These are phyloP conservation scores for Chaetodon trifascialis DNA, from an alignment of 2,113 vertebrate genomes.

Conservation along the genomic window DNA sequence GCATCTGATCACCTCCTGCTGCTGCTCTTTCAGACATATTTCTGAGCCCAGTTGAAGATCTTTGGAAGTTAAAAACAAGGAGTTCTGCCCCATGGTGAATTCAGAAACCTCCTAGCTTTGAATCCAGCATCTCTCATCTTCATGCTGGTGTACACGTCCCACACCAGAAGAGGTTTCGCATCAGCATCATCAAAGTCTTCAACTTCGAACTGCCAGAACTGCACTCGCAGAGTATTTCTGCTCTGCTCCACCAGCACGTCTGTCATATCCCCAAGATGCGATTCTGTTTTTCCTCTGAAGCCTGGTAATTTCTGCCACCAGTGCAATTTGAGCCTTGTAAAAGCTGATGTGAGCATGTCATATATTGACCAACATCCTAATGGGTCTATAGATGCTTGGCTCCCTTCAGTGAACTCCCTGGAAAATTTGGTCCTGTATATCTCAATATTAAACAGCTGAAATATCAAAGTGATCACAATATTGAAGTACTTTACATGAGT, in stretches of 20 bases:
- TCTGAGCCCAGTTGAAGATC: slow-evolving; percentile 2
- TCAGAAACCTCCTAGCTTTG: background rate
- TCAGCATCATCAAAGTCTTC: slow-evolving; percentile 22
- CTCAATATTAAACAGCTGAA: background rate
- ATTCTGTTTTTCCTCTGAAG: slow-evolving; percentile 33
- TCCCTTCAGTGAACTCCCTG: slow-evolving; percentile 3
- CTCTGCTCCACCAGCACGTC: slow-evolving; percentile 33
- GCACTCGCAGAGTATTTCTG: background rate
- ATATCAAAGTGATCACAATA: background rate
- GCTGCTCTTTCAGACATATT: slow-evolving; percentile 6
- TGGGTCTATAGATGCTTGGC: slow-evolving; percentile 15
- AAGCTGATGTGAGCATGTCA: background rate
- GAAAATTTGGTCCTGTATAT: slow-evolving; percentile 6
- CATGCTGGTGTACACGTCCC: slow-evolving; percentile 7
- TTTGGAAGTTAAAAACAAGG: background rate
- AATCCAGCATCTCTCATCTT: slow-evolving; percentile 23
- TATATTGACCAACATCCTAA: slow-evolving; percentile 15
- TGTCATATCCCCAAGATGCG: slow-evolving; percentile 36
- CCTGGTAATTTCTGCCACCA: slow-evolving; percentile 22
- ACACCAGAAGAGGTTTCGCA: slow-evolving; percentile 13
- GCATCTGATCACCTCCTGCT: background rate
- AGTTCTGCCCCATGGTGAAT: background rate
- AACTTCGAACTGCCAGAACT: slow-evolving; percentile 23
- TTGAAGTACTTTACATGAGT: background rate
- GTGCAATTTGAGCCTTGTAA: slow-evolving; percentile 11